These are phyloP conservation scores for Rhagium mordax DNA, from an alignment of 2,888 invertebrate species.

Conservation along the genomic window DNA sequence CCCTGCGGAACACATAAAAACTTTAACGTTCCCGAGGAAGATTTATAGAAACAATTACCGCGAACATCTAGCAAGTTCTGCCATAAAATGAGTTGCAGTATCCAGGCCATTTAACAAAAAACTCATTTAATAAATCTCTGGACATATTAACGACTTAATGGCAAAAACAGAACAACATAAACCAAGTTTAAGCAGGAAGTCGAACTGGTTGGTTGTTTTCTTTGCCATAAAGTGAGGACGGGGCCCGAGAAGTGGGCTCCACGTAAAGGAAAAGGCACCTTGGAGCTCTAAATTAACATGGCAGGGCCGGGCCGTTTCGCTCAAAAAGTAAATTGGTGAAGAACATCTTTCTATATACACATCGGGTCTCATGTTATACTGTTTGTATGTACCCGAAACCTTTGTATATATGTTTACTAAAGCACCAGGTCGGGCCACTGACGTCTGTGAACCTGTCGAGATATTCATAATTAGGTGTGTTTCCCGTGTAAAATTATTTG, in stretches of 20 bases:
- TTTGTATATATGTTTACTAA: too few species aligned
- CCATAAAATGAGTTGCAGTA: slow-evolving; percentile 21
- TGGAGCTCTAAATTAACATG: not conserved
- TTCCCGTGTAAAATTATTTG: too few species aligned
- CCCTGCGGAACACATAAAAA: slow-evolving; percentile 39
- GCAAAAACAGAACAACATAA: slow-evolving; percentile 40
- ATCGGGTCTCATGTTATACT: too few species aligned
- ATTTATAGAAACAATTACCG: slow-evolving; percentile 43
- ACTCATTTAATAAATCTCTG: slow-evolving; percentile 47
- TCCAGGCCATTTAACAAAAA: slow-evolving; percentile 48
- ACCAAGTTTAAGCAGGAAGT: slow-evolving; percentile 30
- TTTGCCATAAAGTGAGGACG: slow-evolving; percentile 2
- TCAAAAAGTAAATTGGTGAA: too few species aligned
- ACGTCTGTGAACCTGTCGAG: too few species aligned
- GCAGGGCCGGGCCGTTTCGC: not conserved
- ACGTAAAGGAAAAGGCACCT: not conserved
- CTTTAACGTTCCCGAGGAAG: slow-evolving; percentile 32
- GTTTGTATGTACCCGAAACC: too few species aligned
- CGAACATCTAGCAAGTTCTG: slow-evolving; percentile 28
- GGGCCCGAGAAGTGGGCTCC: not conserved
- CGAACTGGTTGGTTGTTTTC: slow-evolving; percentile 23
- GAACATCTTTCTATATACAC: too few species aligned
- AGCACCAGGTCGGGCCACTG: too few species aligned
- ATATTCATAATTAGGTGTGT: too few species aligned
- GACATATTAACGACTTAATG: slow-evolving; percentile 45